Evolutionary conservation across 2,797 vertebrate genomes (phyloP).

Genomic region (Gobionotothen gibberifrons): DNA sequence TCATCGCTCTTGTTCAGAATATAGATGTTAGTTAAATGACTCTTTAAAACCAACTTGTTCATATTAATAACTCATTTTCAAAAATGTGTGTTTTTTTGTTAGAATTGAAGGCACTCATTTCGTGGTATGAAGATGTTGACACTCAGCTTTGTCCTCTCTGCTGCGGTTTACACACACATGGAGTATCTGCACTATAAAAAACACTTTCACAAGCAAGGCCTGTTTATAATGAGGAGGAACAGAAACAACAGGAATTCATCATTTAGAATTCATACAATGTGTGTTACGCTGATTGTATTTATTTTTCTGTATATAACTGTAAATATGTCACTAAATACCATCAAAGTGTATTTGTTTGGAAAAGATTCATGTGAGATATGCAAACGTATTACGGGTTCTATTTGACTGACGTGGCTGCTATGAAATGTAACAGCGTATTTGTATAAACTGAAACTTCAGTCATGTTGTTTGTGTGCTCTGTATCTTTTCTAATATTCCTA

Average conservation of each 20-base stretch:
- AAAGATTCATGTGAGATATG: slow-evolving; percentile 21
- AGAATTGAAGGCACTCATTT: not conserved
- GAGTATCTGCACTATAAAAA: slow-evolving; percentile 8
- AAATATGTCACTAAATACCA: slow-evolving; percentile 15
- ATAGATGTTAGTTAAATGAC: not conserved
- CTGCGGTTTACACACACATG: not conserved
- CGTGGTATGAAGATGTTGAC: not conserved
- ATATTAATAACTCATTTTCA: not conserved
- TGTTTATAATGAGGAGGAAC: not conserved
- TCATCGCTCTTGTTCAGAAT: not conserved
- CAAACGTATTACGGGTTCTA: not conserved
- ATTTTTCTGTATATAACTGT: slow-evolving; percentile 20
- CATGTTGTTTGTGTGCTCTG: not conserved
- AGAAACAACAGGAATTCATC: slow-evolving; percentile 18
- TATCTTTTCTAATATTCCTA: not conserved
- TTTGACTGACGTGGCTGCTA: slow-evolving; percentile 4
- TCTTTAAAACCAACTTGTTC: not conserved
- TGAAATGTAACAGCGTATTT: not conserved
- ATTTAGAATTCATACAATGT: slow-evolving; percentile 7
- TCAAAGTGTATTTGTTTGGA: slow-evolving; percentile 9
- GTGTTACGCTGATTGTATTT: not conserved
- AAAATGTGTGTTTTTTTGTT: not conserved
- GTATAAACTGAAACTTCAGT: slow-evolving; percentile 1
- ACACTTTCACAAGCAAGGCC: not conserved
- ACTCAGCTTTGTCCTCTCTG: slow-evolving; percentile 4